phyloP scores from a whole-genome alignment of 2,888 invertebrate genomes.

The Ophion ellenae region DNA sequence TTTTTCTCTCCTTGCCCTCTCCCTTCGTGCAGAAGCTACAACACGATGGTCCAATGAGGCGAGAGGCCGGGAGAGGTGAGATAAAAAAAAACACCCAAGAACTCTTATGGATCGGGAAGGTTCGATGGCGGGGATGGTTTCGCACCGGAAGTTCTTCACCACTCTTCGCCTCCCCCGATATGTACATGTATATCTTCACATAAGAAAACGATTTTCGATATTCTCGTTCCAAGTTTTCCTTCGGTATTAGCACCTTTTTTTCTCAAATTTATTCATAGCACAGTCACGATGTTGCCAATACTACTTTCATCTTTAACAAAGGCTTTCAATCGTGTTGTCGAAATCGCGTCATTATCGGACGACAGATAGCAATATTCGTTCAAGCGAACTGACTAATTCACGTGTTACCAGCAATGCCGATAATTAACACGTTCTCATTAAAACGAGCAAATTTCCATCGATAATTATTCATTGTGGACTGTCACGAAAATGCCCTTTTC shows the following conservation, averaged over 20 bases:
- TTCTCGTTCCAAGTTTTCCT: constrained; percentile 36
- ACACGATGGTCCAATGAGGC: constrained; percentile 55
- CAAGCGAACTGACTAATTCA: background rate
- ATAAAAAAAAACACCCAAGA: constrained; percentile 44
- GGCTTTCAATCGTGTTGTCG: background rate
- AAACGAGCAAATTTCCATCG: background rate
- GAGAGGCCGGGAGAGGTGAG: constrained; percentile 34
- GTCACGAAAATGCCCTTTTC: background rate
- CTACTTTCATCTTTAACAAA: background rate
- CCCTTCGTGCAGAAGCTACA: constrained; percentile 23
- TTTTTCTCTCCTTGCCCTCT: constrained; percentile 19
- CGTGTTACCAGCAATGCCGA: constrained; percentile 5
- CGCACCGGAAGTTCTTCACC: constrained; percentile 27
- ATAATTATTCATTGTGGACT: background rate
- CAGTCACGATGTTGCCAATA: background rate
- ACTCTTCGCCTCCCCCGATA: background rate
- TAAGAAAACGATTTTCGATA: constrained; percentile 49
- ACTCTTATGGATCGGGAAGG: constrained; percentile 47
- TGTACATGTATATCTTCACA: background rate
- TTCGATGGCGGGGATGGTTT: constrained; percentile 1
- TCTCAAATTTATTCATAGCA: background rate
- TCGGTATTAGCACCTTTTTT: constrained; percentile 32
- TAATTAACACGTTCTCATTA: constrained; percentile 19
- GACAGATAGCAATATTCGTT: background rate
- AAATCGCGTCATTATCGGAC: background rate